A percentile compares a stretch with the other conserved stretches of the same genome.
These are phyloP conservation scores for Galaxea fascicularis DNA, from an alignment of 92 coral and sea anemone species.

Conservation along the genomic window DNA sequence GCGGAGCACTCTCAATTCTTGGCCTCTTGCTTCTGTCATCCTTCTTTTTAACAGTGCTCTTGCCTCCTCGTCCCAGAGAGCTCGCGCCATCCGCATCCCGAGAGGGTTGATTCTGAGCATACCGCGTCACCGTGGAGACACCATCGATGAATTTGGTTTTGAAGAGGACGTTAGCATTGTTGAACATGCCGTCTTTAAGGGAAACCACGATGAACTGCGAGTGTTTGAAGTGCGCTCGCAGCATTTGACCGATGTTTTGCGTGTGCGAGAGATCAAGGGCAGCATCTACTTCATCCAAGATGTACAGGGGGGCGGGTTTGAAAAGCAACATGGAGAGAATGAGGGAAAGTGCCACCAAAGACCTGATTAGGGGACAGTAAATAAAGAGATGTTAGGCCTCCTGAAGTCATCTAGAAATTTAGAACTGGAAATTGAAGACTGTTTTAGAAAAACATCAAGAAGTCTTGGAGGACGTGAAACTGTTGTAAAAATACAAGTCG, in stretches of 20 bases:
- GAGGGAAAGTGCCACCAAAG: conserved; percentile 94
- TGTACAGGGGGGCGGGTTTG: conserved; percentile 98
- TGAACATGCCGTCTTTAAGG: conserved; percentile 99
- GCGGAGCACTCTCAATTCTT: conserved; percentile 71
- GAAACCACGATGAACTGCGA: conserved; percentile 99
- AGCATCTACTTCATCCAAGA: conserved; percentile 97
- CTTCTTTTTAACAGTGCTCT: conserved; percentile 68
- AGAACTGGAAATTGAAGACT: too few relatives aligned
- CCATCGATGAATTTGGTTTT: conserved; percentile 98
- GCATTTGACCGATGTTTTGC: conserved; percentile 98
- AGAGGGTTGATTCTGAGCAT: conserved; percentile 87
- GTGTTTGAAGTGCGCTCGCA: conserved; percentile 92
- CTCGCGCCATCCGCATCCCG: conserved; percentile 64
- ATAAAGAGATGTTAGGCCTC: neutral
- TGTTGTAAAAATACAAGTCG: too few relatives aligned
- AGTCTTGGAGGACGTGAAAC: too few relatives aligned
- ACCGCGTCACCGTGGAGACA: conserved; percentile 97
- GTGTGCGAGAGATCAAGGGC: conserved; percentile 99
- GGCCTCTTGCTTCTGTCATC: conserved; percentile 75
- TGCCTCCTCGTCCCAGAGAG: conserved; percentile 51
- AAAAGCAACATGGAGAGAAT: conserved; percentile 95
- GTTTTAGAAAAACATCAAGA: too few relatives aligned
- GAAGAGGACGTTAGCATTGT: conserved; percentile 97
- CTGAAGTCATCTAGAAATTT: too few relatives aligned
- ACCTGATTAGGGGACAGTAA: conserved; percentile 58